Conservation (phyloP, 2,113 vertebrate species). For the Poeciliopsis turrubarensis region DNA sequence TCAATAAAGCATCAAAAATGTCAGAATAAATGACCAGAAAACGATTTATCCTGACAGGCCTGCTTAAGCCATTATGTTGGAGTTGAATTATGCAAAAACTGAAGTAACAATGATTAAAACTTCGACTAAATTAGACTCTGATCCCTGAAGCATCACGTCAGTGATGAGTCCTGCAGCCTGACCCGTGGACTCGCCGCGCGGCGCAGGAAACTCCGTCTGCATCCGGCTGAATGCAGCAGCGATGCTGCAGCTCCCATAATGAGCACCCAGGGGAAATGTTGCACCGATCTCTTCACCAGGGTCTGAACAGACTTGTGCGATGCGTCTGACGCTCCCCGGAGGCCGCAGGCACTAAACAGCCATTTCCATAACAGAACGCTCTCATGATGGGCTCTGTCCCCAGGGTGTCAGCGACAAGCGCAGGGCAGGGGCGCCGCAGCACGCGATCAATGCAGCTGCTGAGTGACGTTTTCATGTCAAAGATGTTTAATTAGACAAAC, state of each 20-base stretch:
- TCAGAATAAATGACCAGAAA: too few species aligned
- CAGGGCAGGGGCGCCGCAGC: not conserved
- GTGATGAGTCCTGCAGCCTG: constrained; percentile 2
- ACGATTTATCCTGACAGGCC: too few species aligned
- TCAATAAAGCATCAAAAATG: too few species aligned
- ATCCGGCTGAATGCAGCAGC: constrained; percentile 13
- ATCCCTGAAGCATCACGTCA: constrained; percentile 2
- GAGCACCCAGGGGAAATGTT: constrained; percentile 56
- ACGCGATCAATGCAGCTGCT: not conserved
- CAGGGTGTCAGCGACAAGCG: not conserved
- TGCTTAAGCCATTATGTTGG: too few species aligned
- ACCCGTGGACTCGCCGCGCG: constrained; percentile 10
- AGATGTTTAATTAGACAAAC: constrained; percentile 27
- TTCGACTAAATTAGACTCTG: not conserved
- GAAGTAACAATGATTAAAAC: not conserved
- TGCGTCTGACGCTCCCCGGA: constrained; percentile 34
- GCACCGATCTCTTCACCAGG: constrained; percentile 19
- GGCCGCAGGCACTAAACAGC: constrained; percentile 27
- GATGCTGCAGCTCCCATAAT: constrained; percentile 45
- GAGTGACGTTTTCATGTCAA: constrained; percentile 24
- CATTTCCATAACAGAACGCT: constrained; percentile 50
- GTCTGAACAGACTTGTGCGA: constrained; percentile 57
- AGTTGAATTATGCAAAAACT: not conserved
- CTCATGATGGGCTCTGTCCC: constrained; percentile 6
- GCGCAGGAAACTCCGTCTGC: constrained; percentile 15